Evolutionary conservation across 1,140 invertebrate genomes (phyloP), one percentile per base, ranked within the genome.

Genomic region (Capitella teleta): DNA sequence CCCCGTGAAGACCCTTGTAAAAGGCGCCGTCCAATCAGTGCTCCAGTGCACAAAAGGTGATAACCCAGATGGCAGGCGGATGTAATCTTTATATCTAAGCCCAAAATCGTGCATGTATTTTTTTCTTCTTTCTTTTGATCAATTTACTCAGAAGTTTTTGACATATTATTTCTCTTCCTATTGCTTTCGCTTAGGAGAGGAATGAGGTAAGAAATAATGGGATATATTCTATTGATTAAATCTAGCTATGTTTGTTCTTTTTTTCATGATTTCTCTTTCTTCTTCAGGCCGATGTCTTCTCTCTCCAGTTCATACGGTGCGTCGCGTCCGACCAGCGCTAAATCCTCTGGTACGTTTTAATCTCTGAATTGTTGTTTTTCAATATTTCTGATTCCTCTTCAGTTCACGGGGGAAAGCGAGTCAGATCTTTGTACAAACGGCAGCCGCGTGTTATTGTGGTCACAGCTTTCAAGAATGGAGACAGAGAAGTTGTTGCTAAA

Each of bases 401-500:
- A 10, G 1, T 12, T 41, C 38, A 41, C 1, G 10, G 10, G 19
- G 10, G 10, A 14, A 41, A 57, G 5, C 57, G 54, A 46, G 54
- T 56, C 8, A 64, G 57, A 41, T 53, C 61, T 21, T 52, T 66
- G 49, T 70, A 64, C 48, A 61, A 53, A 32, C 55, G 57, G 46
- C 62, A 65, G 48, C 63, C 66, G 3, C 54, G 58, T 21, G 63
- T 57, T 8, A 64, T 68, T 25, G 56, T 62, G 49, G 65, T 61
- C 0, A 58, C 55, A 40, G 68, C 65, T 21, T 71, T 57, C 43
- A 63, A 62, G 43, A 71, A 71, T 61, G 68, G 68, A 23, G 53
- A 47, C 12, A 50, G 64, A 37, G 64, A 68, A 52, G 56, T 30
- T 18, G 62, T 59, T 55, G 37, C 57, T 18, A 57, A 58, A 49